Percentiles rank a stretch among this genome's conserved stretches.
phyloP scores from a whole-genome alignment of 2,797 vertebrate species.

The Antrozous pallidus region DNA sequence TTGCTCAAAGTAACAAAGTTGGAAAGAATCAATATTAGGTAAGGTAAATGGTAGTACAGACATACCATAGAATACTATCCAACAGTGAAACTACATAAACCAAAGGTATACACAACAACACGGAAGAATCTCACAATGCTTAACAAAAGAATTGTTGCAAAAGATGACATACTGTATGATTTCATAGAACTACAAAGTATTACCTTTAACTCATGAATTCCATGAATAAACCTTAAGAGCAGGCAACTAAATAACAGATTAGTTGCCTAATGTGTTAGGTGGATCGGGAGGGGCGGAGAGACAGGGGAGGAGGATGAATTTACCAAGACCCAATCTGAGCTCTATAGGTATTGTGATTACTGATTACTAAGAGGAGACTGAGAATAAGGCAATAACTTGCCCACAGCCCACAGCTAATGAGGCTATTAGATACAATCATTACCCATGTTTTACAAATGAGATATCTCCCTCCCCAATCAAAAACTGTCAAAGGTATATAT shows the following conservation, averaged over 20 bases:
- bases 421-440: background rate
- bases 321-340: background rate
- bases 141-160: background rate
- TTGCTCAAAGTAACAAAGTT: background rate
- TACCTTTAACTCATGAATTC: background rate
- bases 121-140: background rate
- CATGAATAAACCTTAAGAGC: background rate
- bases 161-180: background rate
- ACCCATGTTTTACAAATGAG: background rate
- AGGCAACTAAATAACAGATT: background rate
- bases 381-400: background rate
- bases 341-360: background rate
- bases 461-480: background rate
- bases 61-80: background rate
- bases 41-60: background rate
- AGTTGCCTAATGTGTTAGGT: too few relatives aligned
- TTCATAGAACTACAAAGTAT: constrained; percentile 26
- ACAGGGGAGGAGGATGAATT: background rate
- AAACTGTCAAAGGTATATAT: background rate
- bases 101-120: background rate
- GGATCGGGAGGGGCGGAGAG: too few relatives aligned
- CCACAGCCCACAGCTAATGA: background rate
- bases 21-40: background rate
- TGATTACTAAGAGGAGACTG: constrained; percentile 18
- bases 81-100: background rate